Evolutionary conservation across 1,140 invertebrate genomes (phyloP).

Genomic region (Schlechtendalia chinensis): DNA sequence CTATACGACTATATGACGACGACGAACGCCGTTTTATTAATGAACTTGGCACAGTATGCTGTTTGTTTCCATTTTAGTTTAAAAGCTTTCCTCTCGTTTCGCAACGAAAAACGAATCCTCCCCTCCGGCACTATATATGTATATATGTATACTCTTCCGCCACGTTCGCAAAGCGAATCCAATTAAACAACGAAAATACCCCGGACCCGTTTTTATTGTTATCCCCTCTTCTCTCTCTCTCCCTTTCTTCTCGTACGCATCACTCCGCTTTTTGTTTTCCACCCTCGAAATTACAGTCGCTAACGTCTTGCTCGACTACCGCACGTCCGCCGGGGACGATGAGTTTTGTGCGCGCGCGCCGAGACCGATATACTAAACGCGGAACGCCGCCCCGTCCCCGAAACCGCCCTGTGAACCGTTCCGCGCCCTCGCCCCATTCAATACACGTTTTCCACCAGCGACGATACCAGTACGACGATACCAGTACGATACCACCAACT

Average conservation of each 20-base stretch:
- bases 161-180: constrained; percentile 42
- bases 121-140: no score
- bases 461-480: no score
- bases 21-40: constrained; percentile 47
- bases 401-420: no score
- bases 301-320: constrained; percentile 42
- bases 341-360: no score
- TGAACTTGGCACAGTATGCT: constrained; percentile 50
- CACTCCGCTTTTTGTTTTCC: constrained; percentile 34
- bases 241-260: neutral
- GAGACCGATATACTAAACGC: no score
- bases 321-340: no score
- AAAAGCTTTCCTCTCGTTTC: constrained; percentile 47
- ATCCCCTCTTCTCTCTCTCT: neutral
- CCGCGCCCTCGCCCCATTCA: no score
- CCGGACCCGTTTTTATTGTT: constrained; percentile 49
- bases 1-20: neutral
- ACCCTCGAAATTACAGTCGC: constrained; percentile 46
- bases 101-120: no score
- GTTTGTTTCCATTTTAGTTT: constrained; percentile 50
- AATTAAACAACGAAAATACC: constrained; percentile 47
- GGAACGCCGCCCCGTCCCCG: no score
- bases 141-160: no score
- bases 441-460: no score
- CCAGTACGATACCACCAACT: no score